Conservation (phyloP, 1,140 invertebrate genomes). For the Brachionus manjavacas region DNA sequence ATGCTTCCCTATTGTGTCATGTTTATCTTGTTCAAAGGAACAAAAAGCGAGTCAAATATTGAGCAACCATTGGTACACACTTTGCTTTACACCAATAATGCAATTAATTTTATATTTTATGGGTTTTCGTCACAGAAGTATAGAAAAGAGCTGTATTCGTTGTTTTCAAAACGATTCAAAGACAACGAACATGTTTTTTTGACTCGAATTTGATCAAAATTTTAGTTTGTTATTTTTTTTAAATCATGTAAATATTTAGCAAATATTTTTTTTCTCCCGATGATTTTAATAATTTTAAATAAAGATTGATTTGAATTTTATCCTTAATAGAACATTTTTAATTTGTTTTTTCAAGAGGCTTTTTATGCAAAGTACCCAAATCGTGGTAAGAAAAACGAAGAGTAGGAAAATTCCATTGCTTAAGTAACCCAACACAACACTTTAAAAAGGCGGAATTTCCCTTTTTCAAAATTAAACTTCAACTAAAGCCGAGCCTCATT, state of each 20-base stretch:
- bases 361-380: too few species aligned
- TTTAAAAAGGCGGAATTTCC: too few species aligned
- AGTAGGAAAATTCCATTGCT: too few species aligned
- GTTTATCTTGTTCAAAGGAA: slow-evolving; percentile 30
- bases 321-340: too few species aligned
- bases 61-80: slow-evolving; percentile 13
- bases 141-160: slow-evolving; percentile 3
- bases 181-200: background rate
- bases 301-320: too few species aligned
- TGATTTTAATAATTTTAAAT: too few species aligned
- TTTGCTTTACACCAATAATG: slow-evolving; percentile 28
- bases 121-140: slow-evolving; percentile 27
- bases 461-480: too few species aligned
- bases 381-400: too few species aligned
- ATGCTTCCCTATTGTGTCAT: slow-evolving; percentile 18
- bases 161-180: background rate
- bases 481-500: too few species aligned
- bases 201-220: background rate
- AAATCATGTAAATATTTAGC: background rate
- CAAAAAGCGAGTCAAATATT: background rate
- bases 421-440: too few species aligned
- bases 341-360: too few species aligned
- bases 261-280: too few species aligned
- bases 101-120: slow-evolving; percentile 37
- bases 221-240: background rate